These are phyloP conservation scores for Myotis daubentonii DNA, from an alignment of 2,797 vertebrate genomes.

Conservation along the genomic window DNA sequence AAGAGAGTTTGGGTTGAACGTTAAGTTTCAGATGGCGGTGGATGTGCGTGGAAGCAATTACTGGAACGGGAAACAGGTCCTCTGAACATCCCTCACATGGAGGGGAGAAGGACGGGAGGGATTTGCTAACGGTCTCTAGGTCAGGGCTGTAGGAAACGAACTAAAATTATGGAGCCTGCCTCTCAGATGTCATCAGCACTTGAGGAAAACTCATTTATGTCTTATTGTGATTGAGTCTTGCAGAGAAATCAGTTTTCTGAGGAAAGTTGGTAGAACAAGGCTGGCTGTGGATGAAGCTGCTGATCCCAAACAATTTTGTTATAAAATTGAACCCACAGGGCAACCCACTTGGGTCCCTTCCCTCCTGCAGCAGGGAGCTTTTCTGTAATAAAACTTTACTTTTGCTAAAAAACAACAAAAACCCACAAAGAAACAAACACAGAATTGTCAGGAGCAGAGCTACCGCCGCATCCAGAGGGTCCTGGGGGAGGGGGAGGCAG, in stretches of 20 bases:
- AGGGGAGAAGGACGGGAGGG: neutral
- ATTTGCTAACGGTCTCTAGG: neutral
- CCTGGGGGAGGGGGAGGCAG: neutral
- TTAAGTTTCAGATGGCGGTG: conserved; percentile 2
- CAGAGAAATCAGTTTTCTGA: conserved; percentile 53
- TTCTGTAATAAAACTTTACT: too few relatives aligned
- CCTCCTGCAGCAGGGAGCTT: too few relatives aligned
- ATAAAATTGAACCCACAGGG: neutral
- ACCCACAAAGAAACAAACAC: neutral
- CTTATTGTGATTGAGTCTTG: conserved; percentile 55
- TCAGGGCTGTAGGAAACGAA: conserved; percentile 58
- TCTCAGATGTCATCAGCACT: neutral
- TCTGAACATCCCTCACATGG: neutral
- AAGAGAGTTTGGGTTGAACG: neutral
- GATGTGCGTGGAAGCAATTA: neutral
- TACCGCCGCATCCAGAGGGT: fast-evolving
- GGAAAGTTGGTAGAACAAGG: conserved; percentile 21
- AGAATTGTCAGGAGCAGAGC: neutral
- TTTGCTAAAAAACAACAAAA: too few relatives aligned
- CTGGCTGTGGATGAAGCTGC: neutral
- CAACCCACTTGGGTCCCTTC: too few relatives aligned
- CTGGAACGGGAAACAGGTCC: conserved; percentile 14
- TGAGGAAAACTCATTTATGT: conserved; percentile 57
- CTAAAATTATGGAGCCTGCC: neutral
- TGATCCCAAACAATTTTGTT: neutral